Evolutionary conservation across 1,140 invertebrate species (phyloP), one percentile per base, ranked within the genome.

Genomic region (Pentalonia nigronervosa): DNA sequence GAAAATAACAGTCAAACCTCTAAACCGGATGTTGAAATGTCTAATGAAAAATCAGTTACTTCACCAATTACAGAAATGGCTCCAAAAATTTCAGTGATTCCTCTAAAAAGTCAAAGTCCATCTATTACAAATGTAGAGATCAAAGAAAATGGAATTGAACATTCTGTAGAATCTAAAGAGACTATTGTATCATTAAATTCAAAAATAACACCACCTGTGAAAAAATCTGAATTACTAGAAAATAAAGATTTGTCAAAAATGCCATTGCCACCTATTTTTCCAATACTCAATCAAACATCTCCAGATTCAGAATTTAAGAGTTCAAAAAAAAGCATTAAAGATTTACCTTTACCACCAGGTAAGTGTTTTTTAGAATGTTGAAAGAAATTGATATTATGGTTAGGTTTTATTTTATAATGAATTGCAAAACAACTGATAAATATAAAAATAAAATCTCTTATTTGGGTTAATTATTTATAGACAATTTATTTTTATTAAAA

Each of bases 311-410:
- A 93, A n/a, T 0, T 23, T 7, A 93, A 93, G n/a, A 23, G 20
- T n/a, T 94, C 95, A n/a, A 97, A 96, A 94, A 96, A 96, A 93
- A 96, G 97, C 93, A 97, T 98, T 94, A 98, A 98, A 95, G 98
- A 98, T 95, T 95, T 99, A 94, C 98, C 98, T 8, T 97, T 99
- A 97, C 98, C 98, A 90, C 98, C 98, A 94, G 97, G 97, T 97
- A 95, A 95, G 94, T 95, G 94, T 94, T 93, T 84, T 89, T 76
- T 93, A 88, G 3, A 50, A 45, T 60, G 14, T 60, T 56, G 6
- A 21, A 56, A 56, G 3, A 8, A 41, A 45, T 84, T 25, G 7
- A 45, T 45, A 84, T 84, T 81, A 14, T 84, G 14, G 30, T n/a
- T n/a, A n/a, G n/a, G n/a, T n/a, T n/a, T 67, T n/a, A 67, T 4